Conservation (phyloP, 2,888 invertebrate species). For the Oligia strigilis region DNA sequence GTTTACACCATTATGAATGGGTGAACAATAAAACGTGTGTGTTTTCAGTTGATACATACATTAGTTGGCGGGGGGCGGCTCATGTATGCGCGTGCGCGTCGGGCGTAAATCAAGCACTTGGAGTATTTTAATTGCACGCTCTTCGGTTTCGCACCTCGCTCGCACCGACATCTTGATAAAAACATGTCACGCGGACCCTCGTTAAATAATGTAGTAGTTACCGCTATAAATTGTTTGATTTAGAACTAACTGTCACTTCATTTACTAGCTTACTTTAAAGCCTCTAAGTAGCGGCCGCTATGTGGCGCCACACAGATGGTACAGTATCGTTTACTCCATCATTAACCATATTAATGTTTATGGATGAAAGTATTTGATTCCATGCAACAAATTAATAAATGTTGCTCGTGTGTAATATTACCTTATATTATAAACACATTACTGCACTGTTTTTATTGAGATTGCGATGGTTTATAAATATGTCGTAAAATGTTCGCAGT, state of each 20-base stretch:
- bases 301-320: slow-evolving; percentile 41
- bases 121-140: slow-evolving; percentile 76
- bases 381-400: slow-evolving; percentile 41
- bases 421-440: slow-evolving; percentile 24
- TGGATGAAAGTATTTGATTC: slow-evolving; percentile 53
- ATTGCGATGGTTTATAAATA: slow-evolving; percentile 23
- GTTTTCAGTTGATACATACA: slow-evolving; percentile 59
- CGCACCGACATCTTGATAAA: slow-evolving; percentile 74
- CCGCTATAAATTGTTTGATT: slow-evolving; percentile 75
- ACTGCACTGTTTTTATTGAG: slow-evolving; percentile 19
- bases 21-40: slow-evolving; percentile 68
- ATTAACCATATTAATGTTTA: slow-evolving; percentile 54
- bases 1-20: slow-evolving; percentile 71
- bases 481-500: slow-evolving; percentile 5
- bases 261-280: slow-evolving; percentile 64
- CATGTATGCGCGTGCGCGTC: slow-evolving; percentile 48
- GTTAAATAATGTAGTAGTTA: slow-evolving; percentile 76
- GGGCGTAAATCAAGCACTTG: slow-evolving; percentile 76
- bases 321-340: slow-evolving; percentile 53
- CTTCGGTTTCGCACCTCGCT: slow-evolving; percentile 79
- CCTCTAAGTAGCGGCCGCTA: slow-evolving; percentile 43
- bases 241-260: slow-evolving; percentile 62
- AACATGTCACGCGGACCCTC: slow-evolving; percentile 70
- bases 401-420: slow-evolving; percentile 17
- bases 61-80: slow-evolving; percentile 25